phyloP scores from a whole-genome alignment of 2,888 invertebrate species.

The Aspidiotus destructor region DNA sequence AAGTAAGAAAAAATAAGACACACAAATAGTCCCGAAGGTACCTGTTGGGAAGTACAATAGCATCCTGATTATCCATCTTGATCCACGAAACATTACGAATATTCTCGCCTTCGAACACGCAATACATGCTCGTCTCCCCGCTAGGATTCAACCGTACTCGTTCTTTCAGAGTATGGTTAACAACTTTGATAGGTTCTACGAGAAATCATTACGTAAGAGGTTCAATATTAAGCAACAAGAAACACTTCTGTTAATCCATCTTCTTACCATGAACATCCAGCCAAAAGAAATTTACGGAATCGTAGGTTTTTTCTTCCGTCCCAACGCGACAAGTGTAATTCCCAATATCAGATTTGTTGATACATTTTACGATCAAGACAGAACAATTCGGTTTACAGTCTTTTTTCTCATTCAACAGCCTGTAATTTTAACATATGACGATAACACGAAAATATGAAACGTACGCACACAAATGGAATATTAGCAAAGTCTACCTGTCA shows the following conservation, averaged over 20 bases:
- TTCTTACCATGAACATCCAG: constrained; percentile 41
- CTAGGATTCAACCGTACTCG: not conserved
- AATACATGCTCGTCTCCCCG: not conserved
- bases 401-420: not conserved
- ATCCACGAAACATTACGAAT: constrained; percentile 7
- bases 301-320: constrained; percentile 42
- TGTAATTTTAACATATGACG: not conserved
- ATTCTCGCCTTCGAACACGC: constrained; percentile 8
- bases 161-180: not conserved
- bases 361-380: constrained; percentile 35
- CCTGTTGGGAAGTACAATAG: not conserved
- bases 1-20: not conserved
- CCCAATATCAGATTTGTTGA: constrained; percentile 46
- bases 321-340: constrained; percentile 51
- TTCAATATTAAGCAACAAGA: not conserved
- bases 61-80: not conserved
- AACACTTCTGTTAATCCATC: not conserved
- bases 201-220: not conserved
- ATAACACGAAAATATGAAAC: not conserved
- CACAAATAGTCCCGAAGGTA: not conserved
- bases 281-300: constrained; percentile 38
- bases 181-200: constrained; percentile 13
- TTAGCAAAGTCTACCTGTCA: constrained; percentile 4
- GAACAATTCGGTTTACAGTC: constrained; percentile 7
- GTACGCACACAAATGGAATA: not conserved